Base-by-base conservation (phyloP, 2,797 vertebrate species). In the Merluccius polli region DNA sequence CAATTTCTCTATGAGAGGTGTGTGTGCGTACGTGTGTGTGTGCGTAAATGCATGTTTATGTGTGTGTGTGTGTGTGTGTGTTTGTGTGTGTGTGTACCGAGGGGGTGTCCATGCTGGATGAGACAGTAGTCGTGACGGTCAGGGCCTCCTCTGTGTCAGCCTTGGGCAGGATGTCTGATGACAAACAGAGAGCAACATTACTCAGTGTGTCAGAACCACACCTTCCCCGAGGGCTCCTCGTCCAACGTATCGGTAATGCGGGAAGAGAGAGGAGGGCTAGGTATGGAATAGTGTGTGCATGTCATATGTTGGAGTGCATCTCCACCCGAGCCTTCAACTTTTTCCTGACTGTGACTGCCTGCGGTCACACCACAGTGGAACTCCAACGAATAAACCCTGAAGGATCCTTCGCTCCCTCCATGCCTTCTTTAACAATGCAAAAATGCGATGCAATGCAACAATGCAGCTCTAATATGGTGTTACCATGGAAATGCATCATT, bases 131-230 rank as follows among this genome's bases (percentile, higher is more conserved):
- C n/a, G 86, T 92, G 71, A 98, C 81, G 29, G 74, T 89, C 74
- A 98, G 72, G 77, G 96, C 94, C 78, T 95, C 94, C 78, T 91
- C 91, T 35, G 85, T 87, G 69, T 95, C 95, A 0, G 89, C 80
- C 87, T 93, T 92, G 44, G 94, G 94, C 79, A 98, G 90, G 84
- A 96, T 90, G 91, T 95, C 97, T 98, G 76, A 36, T n/a, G 59
- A 65, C 59, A 65, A 65, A 65, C 59, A 65, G n/a, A 70, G 88
- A 91, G 33, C 77, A 71, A 83, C 73, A 73, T 82, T 1, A 75
- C 36, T 33, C 70, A 71, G 30, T 2, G 1, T 3, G 8, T n/a
- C 70, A 44, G 59, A 0, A 4, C 59, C 59, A 65, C 59, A 16
- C 59, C 59, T 12, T 65, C 52, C 52, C 52, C n/a, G n/a, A 65